phyloP scores from a whole-genome alignment of 2,888 invertebrate species.

The Zaprionus bogoriensis region DNA sequence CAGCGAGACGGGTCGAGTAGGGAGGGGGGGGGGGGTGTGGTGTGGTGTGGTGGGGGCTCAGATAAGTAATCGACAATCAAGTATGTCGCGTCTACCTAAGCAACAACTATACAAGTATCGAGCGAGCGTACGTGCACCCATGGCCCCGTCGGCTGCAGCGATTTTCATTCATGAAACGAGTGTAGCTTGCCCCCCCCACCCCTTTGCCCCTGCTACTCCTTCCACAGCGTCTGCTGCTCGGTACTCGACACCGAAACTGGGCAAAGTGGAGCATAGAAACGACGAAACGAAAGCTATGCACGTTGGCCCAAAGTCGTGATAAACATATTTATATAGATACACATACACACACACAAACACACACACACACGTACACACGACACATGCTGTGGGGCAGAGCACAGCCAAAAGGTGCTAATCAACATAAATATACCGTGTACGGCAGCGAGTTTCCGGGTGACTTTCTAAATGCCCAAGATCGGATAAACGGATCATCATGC shows the following conservation, averaged over 20 bases:
- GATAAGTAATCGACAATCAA: constrained; percentile 53
- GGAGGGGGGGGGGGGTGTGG: not conserved
- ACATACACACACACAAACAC: constrained; percentile 20
- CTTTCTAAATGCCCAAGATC: constrained; percentile 62
- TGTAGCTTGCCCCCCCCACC: not conserved
- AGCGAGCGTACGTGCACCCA: not conserved
- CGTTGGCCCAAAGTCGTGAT: constrained; percentile 66
- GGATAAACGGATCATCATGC: constrained; percentile 16
- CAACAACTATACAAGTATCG: not conserved
- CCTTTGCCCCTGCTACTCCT: not conserved
- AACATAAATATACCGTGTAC: constrained; percentile 63
- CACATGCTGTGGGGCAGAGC: constrained; percentile 40
- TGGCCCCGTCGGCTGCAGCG: constrained; percentile 14
- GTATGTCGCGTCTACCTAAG: constrained; percentile 31
- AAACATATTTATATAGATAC: constrained; percentile 71
- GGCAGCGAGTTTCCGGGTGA: constrained; percentile 66
- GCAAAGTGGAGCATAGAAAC: constrained; percentile 66
- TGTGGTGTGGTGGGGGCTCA: constrained; percentile 28
- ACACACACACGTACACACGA: constrained; percentile 15
- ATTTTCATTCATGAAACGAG: constrained; percentile 67
- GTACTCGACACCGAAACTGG: constrained; percentile 8
- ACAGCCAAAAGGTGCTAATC: constrained; percentile 69
- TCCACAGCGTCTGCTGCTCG: not conserved
- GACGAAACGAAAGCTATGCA: constrained; percentile 59
- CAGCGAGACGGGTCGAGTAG: constrained; percentile 8